Percentiles rank a stretch among this genome's conserved stretches.
phyloP scores from a whole-genome alignment of 2,888 invertebrate species.

The Drosophila kuntzei region DNA sequence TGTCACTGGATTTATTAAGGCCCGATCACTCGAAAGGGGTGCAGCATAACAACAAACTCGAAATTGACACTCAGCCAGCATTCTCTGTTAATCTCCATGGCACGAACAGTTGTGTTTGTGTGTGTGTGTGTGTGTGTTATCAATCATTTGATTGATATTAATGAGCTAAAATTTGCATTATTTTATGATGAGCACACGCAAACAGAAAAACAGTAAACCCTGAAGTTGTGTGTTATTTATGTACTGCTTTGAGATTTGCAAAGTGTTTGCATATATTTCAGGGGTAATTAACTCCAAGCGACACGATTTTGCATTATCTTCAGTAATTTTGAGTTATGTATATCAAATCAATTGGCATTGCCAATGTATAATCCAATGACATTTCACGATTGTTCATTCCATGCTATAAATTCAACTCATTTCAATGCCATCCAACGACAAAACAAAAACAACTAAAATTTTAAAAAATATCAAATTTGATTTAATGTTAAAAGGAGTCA shows the following conservation, averaged over 20 bases:
- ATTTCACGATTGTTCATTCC: neutral
- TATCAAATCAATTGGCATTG: constrained; percentile 17
- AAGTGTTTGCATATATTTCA: constrained; percentile 72
- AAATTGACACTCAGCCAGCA: constrained; percentile 35
- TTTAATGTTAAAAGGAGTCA: too few species aligned
- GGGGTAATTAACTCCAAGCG: constrained; percentile 62
- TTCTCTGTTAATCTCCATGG: constrained; percentile 1
- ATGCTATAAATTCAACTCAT: neutral
- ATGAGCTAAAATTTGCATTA: constrained; percentile 83
- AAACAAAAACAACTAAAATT: neutral
- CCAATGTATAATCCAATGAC: constrained; percentile 5
- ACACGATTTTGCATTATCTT: constrained; percentile 52
- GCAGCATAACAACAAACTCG: constrained; percentile 8
- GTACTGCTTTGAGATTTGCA: constrained; percentile 41
- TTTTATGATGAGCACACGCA: constrained; percentile 56
- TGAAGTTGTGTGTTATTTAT: constrained; percentile 17
- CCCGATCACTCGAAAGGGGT: constrained; percentile 38
- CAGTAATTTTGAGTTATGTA: constrained; percentile 16
- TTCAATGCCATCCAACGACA: neutral
- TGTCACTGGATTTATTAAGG: constrained; percentile 84
- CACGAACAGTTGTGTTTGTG: constrained; percentile 8
- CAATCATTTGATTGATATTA: constrained; percentile 84
- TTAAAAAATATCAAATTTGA: neutral
- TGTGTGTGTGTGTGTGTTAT: constrained; percentile 55
- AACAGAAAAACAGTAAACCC: neutral